phyloP scores from a whole-genome alignment of 2,797 vertebrate species.

The Sebastes nivosus region DNA sequence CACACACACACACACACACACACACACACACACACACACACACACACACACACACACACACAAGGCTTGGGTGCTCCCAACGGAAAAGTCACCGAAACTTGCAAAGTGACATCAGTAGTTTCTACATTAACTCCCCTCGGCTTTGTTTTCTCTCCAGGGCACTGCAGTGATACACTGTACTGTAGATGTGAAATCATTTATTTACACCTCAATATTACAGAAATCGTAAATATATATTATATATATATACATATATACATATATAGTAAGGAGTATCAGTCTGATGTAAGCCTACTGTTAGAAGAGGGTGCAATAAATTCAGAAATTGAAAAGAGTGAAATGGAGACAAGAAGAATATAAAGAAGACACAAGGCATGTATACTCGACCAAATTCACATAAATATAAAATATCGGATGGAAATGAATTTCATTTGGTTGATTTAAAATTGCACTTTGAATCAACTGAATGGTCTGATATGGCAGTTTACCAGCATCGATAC shows the following conservation, averaged over 20 bases:
- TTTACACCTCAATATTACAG: not conserved
- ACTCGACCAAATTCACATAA: no score
- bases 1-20: not conserved
- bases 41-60: not conserved
- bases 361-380: no score
- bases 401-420: no score
- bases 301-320: not conserved
- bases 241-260: no score
- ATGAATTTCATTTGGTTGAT: not conserved
- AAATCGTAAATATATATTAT: not conserved
- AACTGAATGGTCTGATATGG: not conserved
- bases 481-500: not conserved
- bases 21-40: not conserved
- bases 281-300: not conserved
- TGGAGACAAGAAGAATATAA: no score
- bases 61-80: constrained; percentile 15
- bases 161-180: not conserved
- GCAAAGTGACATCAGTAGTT: not conserved
- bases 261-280: not conserved
- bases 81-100: constrained; percentile 16
- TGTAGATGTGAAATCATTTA: not conserved
- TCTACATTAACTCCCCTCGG: not conserved
- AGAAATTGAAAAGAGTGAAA: no score
- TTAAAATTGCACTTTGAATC: not conserved
- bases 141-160: not conserved